Base-by-base conservation (phyloP, 2,113 vertebrate genomes). In the Apodemus speciosus region DNA sequence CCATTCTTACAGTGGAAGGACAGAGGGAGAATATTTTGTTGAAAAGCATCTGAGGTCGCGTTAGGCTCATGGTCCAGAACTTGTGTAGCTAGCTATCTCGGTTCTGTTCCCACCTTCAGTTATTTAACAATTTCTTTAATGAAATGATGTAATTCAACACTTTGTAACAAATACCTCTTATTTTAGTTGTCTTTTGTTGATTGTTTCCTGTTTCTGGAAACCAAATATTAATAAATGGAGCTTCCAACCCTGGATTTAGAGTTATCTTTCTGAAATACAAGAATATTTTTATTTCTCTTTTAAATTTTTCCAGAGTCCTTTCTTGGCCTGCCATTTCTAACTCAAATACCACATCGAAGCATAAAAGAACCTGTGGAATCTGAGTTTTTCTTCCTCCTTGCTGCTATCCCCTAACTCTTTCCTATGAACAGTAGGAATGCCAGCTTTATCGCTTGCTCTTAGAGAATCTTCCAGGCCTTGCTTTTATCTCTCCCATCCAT, bases 231-330 rank as follows among this genome's bases (percentile, higher is more conserved):
- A 72, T 38, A 73, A 62, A 7, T 40, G 27, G 30, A 7, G 3
- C 60, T 93, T 90, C 46, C 77, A 72, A 76, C n/a, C 15, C 8
- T 56, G 18, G n/a, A 6, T 46, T 43, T 95, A 8, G 18, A 66
- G 30, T 81, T 85, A 40, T 49, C 9, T 56, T 95, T 95, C 46
- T 49, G 66, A 95, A 92, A 85, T n/a, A 53, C 25, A 60, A 71
- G 1, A 4, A 71, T 80, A 23, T 3, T 51, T 32, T 89, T 88
- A 60, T 27, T 89, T 85, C 4, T 64, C 23, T 68, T 40, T 32
- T 76, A 51, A 88, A 46, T 81, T 88, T 88, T 35, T 92, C 38
- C 35, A 62, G 25, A 76, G 16, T 66, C 64, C 35, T 7, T n/a
- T 18, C 46, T 14, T 68, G 43, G 11, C 3, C 9, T 90, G 15